phyloP scores from a whole-genome alignment of 2,113 vertebrate genomes.

The pig (Sus scrofa) region DNA sequence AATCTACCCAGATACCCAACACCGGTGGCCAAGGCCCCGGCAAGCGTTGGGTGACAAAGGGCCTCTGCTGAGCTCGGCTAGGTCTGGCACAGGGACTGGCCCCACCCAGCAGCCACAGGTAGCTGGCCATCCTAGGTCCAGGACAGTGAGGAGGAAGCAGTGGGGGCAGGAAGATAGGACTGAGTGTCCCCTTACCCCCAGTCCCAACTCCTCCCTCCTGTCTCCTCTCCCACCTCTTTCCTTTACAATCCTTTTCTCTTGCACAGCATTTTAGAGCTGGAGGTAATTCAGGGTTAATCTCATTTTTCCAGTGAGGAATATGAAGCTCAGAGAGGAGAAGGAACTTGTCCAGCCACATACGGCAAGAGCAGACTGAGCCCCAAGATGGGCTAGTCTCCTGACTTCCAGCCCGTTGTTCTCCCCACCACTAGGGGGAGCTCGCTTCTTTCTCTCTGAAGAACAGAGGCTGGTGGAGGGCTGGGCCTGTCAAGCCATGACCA shows the following conservation, averaged over 20 bases:
- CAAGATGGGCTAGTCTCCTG: background rate
- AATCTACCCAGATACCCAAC: conserved; percentile 44
- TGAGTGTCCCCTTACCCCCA: too few species aligned
- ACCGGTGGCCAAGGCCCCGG: background rate
- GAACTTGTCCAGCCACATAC: background rate
- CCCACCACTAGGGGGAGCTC: background rate
- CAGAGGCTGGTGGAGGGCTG: background rate
- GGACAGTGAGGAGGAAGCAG: background rate
- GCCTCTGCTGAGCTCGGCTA: conserved; percentile 62
- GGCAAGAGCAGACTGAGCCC: background rate
- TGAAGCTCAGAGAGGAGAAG: background rate
- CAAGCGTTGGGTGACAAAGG: conserved; percentile 68
- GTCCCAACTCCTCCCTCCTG: background rate
- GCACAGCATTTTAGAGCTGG: background rate
- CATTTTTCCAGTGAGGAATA: background rate
- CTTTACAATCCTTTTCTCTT: background rate
- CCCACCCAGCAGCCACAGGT: conserved; percentile 38
- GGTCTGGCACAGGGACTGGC: background rate
- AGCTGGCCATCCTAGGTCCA: background rate
- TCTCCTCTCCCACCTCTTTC: background rate
- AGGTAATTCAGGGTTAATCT: background rate
- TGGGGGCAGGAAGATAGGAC: background rate
- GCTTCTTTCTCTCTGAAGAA: background rate
- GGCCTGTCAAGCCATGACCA: background rate
- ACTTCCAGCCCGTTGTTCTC: background rate